Evolutionary conservation across 2,797 vertebrate species (phyloP).

Genomic region (Champsocephalus esox): DNA sequence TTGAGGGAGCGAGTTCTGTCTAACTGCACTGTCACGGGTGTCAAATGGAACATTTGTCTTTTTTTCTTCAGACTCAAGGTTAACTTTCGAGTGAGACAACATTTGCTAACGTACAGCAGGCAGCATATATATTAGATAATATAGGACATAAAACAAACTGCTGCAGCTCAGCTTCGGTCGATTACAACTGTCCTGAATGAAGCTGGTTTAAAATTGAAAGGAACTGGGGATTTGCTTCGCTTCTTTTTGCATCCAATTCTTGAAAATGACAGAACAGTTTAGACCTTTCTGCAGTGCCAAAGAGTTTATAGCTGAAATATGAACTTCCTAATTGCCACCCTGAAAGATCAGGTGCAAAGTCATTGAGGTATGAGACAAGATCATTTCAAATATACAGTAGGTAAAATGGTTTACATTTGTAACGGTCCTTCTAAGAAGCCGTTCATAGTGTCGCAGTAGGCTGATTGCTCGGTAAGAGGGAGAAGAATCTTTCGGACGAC

Average conservation of each 20-base stretch:
- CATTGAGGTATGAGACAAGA: no score
- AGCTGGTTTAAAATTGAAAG: neutral
- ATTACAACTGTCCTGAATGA: neutral
- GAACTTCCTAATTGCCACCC: neutral
- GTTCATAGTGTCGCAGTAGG: neutral
- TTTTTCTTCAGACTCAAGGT: conserved; percentile 48
- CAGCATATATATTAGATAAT: conserved; percentile 1
- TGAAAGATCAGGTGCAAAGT: neutral
- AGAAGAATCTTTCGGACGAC: neutral
- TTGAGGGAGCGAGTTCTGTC: neutral
- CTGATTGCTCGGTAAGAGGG: neutral
- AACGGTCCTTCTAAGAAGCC: neutral
- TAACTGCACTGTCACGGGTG: conserved; percentile 6
- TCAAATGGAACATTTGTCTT: conserved; percentile 50
- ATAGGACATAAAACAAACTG: conserved; percentile 12
- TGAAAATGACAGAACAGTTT: neutral
- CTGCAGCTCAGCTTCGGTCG: neutral
- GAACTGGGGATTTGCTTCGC: neutral
- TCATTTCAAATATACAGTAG: neutral
- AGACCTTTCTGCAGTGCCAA: neutral
- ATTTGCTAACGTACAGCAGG: conserved; percentile 2
- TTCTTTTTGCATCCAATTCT: neutral
- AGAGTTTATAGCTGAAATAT: no score
- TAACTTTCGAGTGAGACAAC: conserved; percentile 28
- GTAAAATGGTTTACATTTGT: neutral